Conservation (phyloP, 2,888 invertebrate genomes). For the Chrysotoxum bicinctum region DNA sequence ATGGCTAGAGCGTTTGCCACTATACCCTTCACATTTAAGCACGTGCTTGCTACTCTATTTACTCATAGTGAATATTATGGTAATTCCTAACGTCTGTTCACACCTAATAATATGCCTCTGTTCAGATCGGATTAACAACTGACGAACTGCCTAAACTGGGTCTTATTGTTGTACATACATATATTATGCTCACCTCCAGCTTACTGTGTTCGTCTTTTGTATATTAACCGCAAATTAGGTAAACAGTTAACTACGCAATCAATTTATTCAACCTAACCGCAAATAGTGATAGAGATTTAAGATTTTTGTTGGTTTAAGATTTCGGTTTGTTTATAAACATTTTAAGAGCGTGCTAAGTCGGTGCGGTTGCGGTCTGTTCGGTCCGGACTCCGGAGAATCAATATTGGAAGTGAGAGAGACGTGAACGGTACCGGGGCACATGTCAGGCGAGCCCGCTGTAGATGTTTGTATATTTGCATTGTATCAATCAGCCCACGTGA, state of each 20-base stretch:
- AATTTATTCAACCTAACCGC: slow-evolving; percentile 28
- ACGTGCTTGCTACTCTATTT: not conserved
- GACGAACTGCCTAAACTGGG: not conserved
- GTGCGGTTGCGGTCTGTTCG: not conserved
- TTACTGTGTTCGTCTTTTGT: not conserved
- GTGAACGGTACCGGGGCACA: not conserved
- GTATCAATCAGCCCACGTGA: slow-evolving; percentile 17
- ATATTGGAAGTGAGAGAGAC: not conserved
- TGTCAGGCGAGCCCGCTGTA: not conserved
- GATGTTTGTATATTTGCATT: slow-evolving; percentile 38
- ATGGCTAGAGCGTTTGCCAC: not conserved
- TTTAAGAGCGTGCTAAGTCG: slow-evolving; percentile 25
- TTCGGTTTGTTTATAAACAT: slow-evolving; percentile 52
- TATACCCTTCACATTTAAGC: slow-evolving; percentile 8
- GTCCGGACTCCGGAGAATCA: not conserved
- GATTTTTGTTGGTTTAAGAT: slow-evolving; percentile 41
- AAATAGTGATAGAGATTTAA: not conserved
- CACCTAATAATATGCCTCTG: slow-evolving; percentile 13
- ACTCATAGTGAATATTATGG: not conserved
- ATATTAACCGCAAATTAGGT: slow-evolving; percentile 28
- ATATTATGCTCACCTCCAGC: not conserved
- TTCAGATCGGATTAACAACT: not conserved
- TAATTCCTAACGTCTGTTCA: not conserved
- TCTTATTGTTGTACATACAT: not conserved
- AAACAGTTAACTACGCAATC: slow-evolving; percentile 52